Percentiles rank a stretch among this genome's conserved stretches.
phyloP scores from a whole-genome alignment of 2,797 vertebrate species.

The Micromesistius poutassou region DNA sequence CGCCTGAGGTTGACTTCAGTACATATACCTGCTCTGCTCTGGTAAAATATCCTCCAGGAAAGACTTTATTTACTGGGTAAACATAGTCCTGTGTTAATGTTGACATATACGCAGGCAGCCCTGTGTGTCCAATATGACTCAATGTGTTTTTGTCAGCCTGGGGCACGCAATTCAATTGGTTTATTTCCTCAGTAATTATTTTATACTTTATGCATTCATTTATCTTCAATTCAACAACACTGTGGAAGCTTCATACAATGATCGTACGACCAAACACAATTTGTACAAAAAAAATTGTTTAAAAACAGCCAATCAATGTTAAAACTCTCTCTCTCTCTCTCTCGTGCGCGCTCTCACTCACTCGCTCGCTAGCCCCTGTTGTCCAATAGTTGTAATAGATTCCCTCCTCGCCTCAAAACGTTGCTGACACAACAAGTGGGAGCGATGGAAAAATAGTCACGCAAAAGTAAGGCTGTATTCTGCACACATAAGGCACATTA shows the following conservation, averaged over 20 bases:
- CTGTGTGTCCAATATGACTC: background rate
- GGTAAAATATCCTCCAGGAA: background rate
- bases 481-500: background rate
- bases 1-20: background rate
- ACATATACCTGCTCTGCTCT: background rate
- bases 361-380: slow-evolving; percentile 20
- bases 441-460: background rate
- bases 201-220: background rate
- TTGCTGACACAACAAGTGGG: slow-evolving; percentile 1
- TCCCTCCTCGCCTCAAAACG: background rate
- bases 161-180: background rate
- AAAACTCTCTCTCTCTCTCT: background rate
- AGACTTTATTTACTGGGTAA: no score
- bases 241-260: background rate
- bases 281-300: no score
- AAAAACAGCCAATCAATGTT: background rate
- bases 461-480: background rate
- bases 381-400: slow-evolving; percentile 15
- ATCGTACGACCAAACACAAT: background rate
- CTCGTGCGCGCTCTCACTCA: background rate
- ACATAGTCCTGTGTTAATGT: background rate
- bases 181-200: background rate
- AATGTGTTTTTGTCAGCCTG: background rate
- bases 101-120: background rate
- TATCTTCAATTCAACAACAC: background rate